Percentiles rank a stretch among this genome's conserved stretches.
Conservation (phyloP, 2,113 vertebrate species). For the Mirounga angustirostris region DNA sequence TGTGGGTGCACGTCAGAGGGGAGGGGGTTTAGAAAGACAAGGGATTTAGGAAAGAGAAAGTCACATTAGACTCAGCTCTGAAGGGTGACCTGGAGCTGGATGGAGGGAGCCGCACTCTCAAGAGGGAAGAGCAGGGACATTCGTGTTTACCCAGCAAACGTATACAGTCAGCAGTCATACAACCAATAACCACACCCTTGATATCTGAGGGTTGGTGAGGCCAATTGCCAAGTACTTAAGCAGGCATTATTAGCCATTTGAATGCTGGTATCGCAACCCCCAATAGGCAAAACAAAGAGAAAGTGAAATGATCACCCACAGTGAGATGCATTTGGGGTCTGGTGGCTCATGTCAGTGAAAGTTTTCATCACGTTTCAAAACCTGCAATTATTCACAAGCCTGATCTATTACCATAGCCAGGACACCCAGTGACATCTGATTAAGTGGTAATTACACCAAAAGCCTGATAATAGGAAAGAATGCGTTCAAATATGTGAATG, state of each 20-base stretch:
- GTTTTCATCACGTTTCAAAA: not conserved
- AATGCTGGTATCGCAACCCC: not conserved
- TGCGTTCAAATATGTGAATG: conserved; percentile 37
- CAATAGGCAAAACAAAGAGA: not conserved
- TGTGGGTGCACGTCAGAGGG: not conserved
- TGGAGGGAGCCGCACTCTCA: too few relatives aligned
- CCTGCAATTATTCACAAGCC: not conserved
- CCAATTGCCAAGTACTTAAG: not conserved
- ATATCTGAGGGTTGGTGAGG: not conserved
- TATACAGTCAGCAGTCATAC: not conserved
- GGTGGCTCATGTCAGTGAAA: not conserved
- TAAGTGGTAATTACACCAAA: conserved; percentile 56
- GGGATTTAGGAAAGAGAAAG: not conserved
- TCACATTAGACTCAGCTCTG: not conserved
- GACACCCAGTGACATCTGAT: conserved; percentile 67
- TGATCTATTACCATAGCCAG: not conserved
- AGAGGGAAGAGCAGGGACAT: accelerated
- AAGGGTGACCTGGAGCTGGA: not conserved
- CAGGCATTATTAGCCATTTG: not conserved
- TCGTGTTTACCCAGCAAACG: not conserved
- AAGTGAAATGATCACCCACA: not conserved
- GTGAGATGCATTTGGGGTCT: not conserved
- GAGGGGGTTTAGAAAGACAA: not conserved
- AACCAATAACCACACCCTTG: not conserved
- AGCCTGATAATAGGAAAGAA: conserved; percentile 39